A percentile compares a stretch with the other conserved stretches of the same genome.
Evolutionary conservation across 2,113 vertebrate species (phyloP).

Genomic region (Fregata magnificens): DNA sequence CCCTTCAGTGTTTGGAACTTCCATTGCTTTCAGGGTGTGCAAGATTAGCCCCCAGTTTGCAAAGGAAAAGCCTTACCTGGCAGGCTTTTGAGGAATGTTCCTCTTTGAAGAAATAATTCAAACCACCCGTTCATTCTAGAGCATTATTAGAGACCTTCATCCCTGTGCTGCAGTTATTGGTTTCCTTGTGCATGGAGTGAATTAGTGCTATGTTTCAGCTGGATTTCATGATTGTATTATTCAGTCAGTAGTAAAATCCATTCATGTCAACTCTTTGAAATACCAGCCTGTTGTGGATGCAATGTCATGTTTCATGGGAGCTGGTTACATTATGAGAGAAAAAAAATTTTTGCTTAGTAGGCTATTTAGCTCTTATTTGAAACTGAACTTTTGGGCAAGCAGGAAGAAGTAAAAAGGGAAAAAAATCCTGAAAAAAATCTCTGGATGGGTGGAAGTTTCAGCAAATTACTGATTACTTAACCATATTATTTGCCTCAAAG

Average conservation of each 20-base stretch:
- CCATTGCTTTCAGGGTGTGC: background rate
- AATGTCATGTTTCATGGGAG: background rate
- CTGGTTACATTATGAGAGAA: background rate
- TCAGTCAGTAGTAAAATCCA: background rate
- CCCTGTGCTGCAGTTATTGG: background rate
- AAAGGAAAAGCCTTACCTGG: background rate
- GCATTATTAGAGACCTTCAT: background rate
- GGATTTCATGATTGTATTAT: background rate
- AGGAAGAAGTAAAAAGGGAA: background rate
- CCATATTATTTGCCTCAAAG: background rate
- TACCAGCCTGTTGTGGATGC: background rate
- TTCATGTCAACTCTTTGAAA: background rate
- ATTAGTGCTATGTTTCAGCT: background rate
- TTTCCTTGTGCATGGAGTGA: background rate
- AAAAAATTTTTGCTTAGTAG: background rate
- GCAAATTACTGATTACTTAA: background rate
- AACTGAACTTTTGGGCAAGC: background rate
- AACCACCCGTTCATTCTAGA: background rate
- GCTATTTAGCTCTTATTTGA: background rate
- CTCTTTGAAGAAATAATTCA: constrained; percentile 10
- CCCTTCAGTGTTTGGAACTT: background rate
- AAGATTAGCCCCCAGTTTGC: background rate
- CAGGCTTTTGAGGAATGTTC: background rate
- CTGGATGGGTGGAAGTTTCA: background rate
- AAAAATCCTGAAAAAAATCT: background rate